Conservation (phyloP, 37 sponge, comb jelly and placozoan species). For the Ephydatia muelleri region DNA sequence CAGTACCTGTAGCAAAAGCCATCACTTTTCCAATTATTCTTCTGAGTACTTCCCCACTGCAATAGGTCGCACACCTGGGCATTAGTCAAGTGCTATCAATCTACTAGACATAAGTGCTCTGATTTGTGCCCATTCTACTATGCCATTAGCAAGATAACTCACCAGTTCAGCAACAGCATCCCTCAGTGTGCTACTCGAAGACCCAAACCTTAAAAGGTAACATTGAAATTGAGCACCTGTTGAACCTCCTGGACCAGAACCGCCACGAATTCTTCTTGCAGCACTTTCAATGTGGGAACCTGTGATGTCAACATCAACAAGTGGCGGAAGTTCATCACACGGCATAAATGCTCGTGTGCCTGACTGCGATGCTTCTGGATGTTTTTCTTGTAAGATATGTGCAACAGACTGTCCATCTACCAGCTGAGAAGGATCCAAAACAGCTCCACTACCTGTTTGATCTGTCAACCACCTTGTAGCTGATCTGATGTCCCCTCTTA, state of each 20-base stretch:
- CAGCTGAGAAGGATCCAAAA: not conserved
- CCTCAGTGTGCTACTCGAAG: slow-evolving; percentile 13
- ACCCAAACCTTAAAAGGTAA: slow-evolving; percentile 15
- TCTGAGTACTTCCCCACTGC: slow-evolving; percentile 25
- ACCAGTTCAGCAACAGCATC: slow-evolving; percentile 23
- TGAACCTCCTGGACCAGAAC: slow-evolving; percentile 31
- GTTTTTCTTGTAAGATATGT: slow-evolving; percentile 22
- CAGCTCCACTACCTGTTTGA: not conserved
- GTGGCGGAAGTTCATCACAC: slow-evolving; percentile 25
- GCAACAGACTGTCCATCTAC: not conserved
- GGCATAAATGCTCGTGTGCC: slow-evolving; percentile 3
- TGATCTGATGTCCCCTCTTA: not conserved
- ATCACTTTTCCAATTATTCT: too few relatives aligned
- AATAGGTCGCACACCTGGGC: slow-evolving; percentile 23
- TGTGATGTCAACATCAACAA: slow-evolving; percentile 25
- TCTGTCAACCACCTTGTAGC: slow-evolving; percentile 24
- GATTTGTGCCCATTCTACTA: slow-evolving; percentile 8
- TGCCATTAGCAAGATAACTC: slow-evolving; percentile 1
- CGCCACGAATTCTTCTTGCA: slow-evolving; percentile 12
- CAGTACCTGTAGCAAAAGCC: slow-evolving; percentile 19
- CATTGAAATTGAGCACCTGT: slow-evolving; percentile 11
- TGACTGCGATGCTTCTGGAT: not conserved
- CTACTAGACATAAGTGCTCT: slow-evolving; percentile 5
- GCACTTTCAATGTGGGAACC: slow-evolving; percentile 19
- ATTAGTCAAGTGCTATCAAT: slow-evolving; percentile 12